Evolutionary conservation across 2,888 invertebrate genomes (phyloP).

Genomic region (Plusia festucae): DNA sequence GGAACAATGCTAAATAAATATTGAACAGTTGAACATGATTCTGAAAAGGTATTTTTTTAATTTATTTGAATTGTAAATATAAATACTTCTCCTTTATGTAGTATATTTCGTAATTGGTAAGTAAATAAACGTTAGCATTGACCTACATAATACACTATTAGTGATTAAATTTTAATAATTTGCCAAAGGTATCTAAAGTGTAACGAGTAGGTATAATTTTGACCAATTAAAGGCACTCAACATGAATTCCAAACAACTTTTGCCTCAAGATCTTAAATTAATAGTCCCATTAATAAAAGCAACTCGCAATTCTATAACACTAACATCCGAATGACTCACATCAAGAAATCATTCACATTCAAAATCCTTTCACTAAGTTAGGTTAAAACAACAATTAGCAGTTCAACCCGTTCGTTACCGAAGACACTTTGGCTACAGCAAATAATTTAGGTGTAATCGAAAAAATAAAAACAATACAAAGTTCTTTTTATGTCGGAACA

Average conservation of each 20-base stretch:
- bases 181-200: background rate
- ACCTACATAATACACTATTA: background rate
- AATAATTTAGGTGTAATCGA: slow-evolving; percentile 63
- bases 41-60: no score
- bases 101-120: background rate
- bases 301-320: slow-evolving; percentile 5
- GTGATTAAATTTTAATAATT: background rate
- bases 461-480: slow-evolving; percentile 69
- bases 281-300: background rate
- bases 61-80: no score
- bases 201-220: background rate
- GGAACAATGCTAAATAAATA: slow-evolving; percentile 3
- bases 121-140: background rate
- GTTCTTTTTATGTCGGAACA: slow-evolving; percentile 60
- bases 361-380: slow-evolving; percentile 26
- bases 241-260: background rate
- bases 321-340: background rate
- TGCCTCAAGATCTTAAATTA: background rate
- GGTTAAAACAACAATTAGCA: slow-evolving; percentile 40
- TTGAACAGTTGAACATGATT: background rate
- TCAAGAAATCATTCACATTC: slow-evolving; percentile 17
- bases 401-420: slow-evolving; percentile 22
- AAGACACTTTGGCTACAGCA: slow-evolving; percentile 43
- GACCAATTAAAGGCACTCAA: slow-evolving; percentile 2
- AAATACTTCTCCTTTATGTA: no score